phyloP scores from a whole-genome alignment of 2,797 vertebrate genomes.

The Craterocephalus amniculus region DNA sequence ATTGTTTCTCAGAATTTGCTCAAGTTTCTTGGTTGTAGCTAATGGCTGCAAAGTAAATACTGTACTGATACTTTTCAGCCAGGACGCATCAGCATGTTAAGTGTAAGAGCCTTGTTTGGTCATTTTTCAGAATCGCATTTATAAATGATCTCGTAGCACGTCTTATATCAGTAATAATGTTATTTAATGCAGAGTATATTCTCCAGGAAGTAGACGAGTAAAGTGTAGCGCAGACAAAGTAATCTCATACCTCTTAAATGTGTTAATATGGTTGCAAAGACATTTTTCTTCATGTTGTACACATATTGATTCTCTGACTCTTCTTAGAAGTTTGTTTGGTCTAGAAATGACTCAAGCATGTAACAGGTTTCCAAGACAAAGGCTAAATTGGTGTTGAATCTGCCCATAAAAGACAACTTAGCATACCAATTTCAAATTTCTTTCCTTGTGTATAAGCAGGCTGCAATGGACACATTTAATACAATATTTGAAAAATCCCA shows the following conservation, averaged over 20 bases:
- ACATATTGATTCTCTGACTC: background rate
- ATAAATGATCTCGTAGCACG: too few species aligned
- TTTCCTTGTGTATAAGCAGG: too few species aligned
- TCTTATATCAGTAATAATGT: background rate
- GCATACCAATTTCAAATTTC: too few species aligned
- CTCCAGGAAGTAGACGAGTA: too few species aligned
- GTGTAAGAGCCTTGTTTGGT: constrained; percentile 5
- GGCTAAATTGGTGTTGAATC: too few species aligned
- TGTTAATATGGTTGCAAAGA: background rate
- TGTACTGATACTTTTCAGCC: constrained; percentile 39
- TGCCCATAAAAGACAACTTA: too few species aligned
- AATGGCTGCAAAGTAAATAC: constrained; percentile 59
- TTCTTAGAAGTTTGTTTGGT: too few species aligned
- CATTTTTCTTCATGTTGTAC: background rate
- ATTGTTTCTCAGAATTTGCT: constrained; percentile 68
- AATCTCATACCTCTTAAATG: background rate
- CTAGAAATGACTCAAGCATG: too few species aligned
- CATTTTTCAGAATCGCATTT: background rate
- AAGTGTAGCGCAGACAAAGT: background rate
- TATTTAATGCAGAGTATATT: background rate
- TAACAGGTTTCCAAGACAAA: too few species aligned
- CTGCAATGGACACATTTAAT: too few species aligned
- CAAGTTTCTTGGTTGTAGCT: constrained; percentile 44
- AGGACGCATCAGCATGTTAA: constrained; percentile 16
- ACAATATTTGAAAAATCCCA: too few species aligned